Percentiles rank a stretch among this genome's conserved stretches.
These are phyloP conservation scores for Nephila pilipes DNA, from an alignment of 1,140 invertebrate species.

Conservation along the genomic window DNA sequence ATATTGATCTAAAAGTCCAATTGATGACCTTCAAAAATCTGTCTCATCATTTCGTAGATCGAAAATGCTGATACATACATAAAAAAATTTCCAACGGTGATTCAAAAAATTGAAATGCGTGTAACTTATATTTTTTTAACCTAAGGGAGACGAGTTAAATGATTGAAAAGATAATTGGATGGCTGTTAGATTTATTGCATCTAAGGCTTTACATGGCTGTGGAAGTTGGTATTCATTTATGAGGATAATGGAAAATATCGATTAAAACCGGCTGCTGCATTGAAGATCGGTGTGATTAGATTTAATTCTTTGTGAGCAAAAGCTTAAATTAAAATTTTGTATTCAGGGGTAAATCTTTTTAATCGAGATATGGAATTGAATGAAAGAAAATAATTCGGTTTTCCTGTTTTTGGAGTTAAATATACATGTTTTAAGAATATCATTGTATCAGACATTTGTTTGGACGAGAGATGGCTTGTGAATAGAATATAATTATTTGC, in stretches of 20 bases:
- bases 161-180: background rate
- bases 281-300: background rate
- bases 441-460: no score
- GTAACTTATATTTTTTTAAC: background rate
- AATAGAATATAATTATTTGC: no score
- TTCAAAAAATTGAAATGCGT: background rate
- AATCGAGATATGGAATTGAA: background rate
- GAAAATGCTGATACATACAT: background rate
- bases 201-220: background rate
- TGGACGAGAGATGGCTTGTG: no score
- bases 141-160: background rate
- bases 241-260: background rate
- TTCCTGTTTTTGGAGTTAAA: no score
- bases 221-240: background rate
- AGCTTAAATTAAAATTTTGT: background rate
- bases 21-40: background rate
- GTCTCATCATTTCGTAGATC: background rate
- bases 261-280: background rate
- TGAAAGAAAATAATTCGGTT: no score
- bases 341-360: background rate
- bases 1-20: constrained; percentile 1
- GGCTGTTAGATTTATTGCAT: background rate
- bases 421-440: no score
- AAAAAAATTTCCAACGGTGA: background rate
- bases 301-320: background rate